A percentile compares a stretch with the other conserved stretches of the same genome.
Conservation (phyloP, 1,140 invertebrate species). For the Mycetomoellerius zeteki region DNA sequence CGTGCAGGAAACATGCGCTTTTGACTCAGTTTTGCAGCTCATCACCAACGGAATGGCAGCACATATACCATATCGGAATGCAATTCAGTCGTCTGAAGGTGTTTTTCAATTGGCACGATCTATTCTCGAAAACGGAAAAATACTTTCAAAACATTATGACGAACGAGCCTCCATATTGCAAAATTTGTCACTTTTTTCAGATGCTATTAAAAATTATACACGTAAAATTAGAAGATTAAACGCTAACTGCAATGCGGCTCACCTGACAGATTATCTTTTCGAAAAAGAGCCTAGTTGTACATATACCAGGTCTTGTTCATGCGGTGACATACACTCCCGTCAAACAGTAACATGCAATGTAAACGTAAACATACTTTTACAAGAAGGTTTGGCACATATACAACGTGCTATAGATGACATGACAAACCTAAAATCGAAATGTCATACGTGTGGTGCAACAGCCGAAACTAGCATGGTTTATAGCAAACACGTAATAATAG, state of each 20-base stretch:
- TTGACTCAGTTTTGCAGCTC: neutral
- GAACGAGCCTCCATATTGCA: neutral
- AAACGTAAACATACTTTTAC: constrained; percentile 1
- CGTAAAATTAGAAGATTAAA: neutral
- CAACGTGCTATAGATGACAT: constrained; percentile 14
- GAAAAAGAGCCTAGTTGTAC: neutral
- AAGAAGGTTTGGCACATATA: constrained; percentile 13
- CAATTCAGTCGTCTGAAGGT: neutral
- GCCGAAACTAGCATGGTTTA: neutral
- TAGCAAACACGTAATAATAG: constrained; percentile 11
- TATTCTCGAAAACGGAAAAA: neutral
- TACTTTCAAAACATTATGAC: neutral
- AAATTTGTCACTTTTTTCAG: neutral
- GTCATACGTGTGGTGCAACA: neutral
- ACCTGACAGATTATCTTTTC: neutral
- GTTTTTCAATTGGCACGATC: neutral
- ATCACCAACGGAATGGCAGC: neutral
- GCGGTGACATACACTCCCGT: neutral
- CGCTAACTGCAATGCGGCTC: constrained; percentile 4
- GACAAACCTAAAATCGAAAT: neutral
- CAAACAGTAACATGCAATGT: neutral
- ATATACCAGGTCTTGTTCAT: neutral
- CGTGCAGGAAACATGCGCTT: neutral
- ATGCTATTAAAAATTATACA: neutral
- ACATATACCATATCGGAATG: neutral